These are phyloP conservation scores for Epinephelus lanceolatus DNA, from an alignment of 2,113 vertebrate genomes.

Conservation along the genomic window DNA sequence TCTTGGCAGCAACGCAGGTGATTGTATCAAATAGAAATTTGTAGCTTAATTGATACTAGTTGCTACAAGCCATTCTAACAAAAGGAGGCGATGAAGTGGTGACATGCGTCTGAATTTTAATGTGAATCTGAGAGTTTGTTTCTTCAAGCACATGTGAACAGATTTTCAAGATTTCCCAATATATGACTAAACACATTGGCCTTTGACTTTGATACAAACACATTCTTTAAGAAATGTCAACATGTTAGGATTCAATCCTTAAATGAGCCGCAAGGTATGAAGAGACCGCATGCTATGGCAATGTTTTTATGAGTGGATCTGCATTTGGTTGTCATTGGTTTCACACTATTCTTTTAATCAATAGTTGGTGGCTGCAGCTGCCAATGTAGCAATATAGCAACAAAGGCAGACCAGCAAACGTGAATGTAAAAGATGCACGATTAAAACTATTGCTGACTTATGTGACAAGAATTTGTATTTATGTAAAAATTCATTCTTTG, in stretches of 20 bases:
- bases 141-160: neutral
- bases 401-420: neutral
- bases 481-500: no score
- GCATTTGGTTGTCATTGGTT: neutral
- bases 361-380: neutral
- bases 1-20: slow-evolving; percentile 57
- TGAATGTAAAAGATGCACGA: no score
- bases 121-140: slow-evolving; percentile 18
- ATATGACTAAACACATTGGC: neutral
- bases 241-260: neutral
- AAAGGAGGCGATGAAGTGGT: slow-evolving; percentile 36
- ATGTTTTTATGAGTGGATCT: neutral
- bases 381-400: neutral
- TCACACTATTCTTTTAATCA: no score
- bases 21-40: slow-evolving; percentile 66
- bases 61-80: slow-evolving; percentile 61
- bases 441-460: neutral
- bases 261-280: neutral
- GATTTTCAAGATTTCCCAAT: neutral
- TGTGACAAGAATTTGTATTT: no score
- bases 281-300: neutral
- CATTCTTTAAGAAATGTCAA: neutral
- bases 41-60: slow-evolving; percentile 74
- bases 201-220: neutral
- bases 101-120: slow-evolving; percentile 26